These are phyloP conservation scores for Butastur rufipennis DNA, from an alignment of 2,113 vertebrate genomes.

Conservation along the genomic window DNA sequence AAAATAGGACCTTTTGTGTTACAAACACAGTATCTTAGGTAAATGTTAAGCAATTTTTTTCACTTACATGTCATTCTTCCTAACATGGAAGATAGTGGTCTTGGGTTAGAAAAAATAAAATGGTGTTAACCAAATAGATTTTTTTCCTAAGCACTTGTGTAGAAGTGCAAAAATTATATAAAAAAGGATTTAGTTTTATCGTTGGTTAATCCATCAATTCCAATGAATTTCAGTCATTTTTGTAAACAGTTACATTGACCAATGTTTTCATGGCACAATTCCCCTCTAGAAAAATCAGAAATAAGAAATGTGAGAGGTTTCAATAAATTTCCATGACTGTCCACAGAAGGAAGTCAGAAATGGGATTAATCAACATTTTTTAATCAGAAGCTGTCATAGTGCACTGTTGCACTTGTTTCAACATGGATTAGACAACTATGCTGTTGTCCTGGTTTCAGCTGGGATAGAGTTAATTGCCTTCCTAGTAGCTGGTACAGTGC, in stretches of 20 bases:
- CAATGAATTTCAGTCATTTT: neutral
- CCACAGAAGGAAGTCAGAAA: neutral
- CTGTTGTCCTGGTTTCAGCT: neutral
- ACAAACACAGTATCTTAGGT: neutral
- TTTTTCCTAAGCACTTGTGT: neutral
- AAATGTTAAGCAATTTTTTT: neutral
- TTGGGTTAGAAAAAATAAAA: neutral
- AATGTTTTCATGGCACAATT: neutral
- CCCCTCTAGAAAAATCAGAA: neutral
- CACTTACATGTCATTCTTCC: neutral
- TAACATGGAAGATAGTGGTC: neutral
- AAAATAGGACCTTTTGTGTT: neutral
- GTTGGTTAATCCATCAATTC: neutral
- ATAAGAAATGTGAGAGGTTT: neutral
- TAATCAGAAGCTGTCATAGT: conserved; percentile 15
- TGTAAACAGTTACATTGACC: neutral
- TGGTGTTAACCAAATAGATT: neutral
- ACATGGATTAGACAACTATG: neutral
- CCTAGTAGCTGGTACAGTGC: too few species aligned
- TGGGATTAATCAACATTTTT: conserved; percentile 16
- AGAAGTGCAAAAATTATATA: neutral
- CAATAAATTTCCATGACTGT: neutral
- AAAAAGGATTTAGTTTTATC: neutral
- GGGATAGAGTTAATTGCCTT: too few species aligned
- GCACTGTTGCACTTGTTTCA: neutral